Percentiles rank a stretch among this genome's conserved stretches.
Conservation (phyloP, 2,113 vertebrate species). For the Puffinus mauretanicus region DNA sequence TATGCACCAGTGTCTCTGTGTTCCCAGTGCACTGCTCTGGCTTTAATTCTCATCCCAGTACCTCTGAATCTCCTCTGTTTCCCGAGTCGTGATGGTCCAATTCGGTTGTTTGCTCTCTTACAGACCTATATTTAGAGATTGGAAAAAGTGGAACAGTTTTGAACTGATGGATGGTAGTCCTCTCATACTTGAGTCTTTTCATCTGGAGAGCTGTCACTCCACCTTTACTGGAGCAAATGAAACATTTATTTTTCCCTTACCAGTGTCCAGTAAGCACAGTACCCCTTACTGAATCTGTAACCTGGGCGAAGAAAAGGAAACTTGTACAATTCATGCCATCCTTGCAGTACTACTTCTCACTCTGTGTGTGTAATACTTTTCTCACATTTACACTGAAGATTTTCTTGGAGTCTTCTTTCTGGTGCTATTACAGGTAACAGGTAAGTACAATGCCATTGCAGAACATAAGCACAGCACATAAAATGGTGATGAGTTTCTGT, state of each 20-base stretch:
- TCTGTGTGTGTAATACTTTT: not conserved
- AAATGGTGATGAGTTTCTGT: not conserved
- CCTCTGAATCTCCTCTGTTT: not conserved
- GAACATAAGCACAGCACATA: not conserved
- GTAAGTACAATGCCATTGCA: not conserved
- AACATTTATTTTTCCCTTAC: not conserved
- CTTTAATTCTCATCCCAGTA: not conserved
- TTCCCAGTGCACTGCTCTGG: not conserved
- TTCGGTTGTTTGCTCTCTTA: not conserved
- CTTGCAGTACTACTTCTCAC: not conserved
- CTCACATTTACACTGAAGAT: not conserved
- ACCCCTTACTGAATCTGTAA: not conserved
- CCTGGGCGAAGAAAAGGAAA: not conserved
- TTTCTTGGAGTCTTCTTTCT: not conserved
- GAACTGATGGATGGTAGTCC: not conserved
- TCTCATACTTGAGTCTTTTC: not conserved
- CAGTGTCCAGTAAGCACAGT: not conserved
- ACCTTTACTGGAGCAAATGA: not conserved
- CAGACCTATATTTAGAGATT: not conserved
- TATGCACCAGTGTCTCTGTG: not conserved
- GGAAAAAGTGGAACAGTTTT: not conserved
- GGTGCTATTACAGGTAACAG: not conserved
- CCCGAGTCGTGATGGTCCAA: not conserved
- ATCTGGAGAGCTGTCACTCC: not conserved
- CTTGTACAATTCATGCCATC: not conserved